Evolutionary conservation across 2,888 invertebrate species (phyloP).

Genomic region (Imbricaverruca yamaguchii): DNA sequence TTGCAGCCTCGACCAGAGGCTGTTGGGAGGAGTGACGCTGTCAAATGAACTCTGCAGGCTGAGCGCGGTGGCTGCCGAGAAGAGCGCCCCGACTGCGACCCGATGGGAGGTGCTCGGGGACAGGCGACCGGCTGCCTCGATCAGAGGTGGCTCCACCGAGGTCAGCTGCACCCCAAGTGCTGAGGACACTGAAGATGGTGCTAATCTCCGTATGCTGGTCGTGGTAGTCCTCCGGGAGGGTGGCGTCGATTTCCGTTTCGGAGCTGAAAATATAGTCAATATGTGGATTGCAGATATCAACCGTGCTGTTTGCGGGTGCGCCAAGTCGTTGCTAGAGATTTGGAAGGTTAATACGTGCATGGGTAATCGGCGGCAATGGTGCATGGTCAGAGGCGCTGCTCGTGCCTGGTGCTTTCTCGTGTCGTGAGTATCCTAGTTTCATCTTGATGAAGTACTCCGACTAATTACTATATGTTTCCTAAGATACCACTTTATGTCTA

Average conservation of each 20-base stretch:
- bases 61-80: not conserved
- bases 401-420: too few relatives aligned
- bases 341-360: too few relatives aligned
- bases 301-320: too few relatives aligned
- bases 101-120: not conserved
- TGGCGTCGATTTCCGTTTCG: not conserved
- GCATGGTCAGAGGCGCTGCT: too few relatives aligned
- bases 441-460: too few relatives aligned
- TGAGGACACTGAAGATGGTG: not conserved
- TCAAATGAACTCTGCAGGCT: slow-evolving; percentile 3
- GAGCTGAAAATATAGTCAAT: not conserved
- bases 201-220: not conserved
- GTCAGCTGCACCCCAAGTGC: not conserved
- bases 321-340: too few relatives aligned
- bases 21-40: not conserved
- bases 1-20: not conserved
- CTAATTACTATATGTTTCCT: too few relatives aligned
- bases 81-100: not conserved
- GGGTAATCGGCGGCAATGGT: too few relatives aligned
- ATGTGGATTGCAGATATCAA: too few relatives aligned
- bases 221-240: not conserved
- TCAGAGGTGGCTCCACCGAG: not conserved
- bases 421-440: too few relatives aligned
- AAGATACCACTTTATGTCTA: too few relatives aligned
- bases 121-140: not conserved